Evolutionary conservation across 2,888 invertebrate species (phyloP), one percentile per base, ranked within the genome.

Genomic region (Mantis religiosa): DNA sequence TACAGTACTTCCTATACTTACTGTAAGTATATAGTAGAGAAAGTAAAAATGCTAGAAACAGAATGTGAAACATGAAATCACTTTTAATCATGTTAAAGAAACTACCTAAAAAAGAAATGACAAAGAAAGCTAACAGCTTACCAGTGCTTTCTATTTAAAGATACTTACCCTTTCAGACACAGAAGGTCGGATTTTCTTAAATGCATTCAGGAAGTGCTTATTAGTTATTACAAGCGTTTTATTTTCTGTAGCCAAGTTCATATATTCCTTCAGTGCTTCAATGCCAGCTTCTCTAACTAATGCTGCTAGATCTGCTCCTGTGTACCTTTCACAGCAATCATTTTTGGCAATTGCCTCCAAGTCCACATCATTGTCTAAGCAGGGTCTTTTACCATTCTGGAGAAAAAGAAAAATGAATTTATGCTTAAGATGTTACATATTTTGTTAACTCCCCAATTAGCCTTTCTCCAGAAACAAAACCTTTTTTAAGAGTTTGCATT

Each of bases 291-390:
- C 98, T 91, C 97, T 95, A 0, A 99, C 96, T 87, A 99, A 93
- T 0, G 98, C 97, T 1, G 97, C 96, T 89, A 99, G 94, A 94
- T 99, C 99, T 0, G 99, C 99, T 28, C 99, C 99, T 0, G 98
- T 98, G 92, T 96, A 99, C 25, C 97, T 97, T 27, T 97, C 95
- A 91, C 96, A 95, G 90, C 94, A 93, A 8, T 95, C 95, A 89
- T 96, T 94, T 15, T 93, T 94, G 0, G 97, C 97, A 84, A 99
- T 94, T 6, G 94, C 94, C 90, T 95, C 94, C 90, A 99, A 94
- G 92, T 96, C 94, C 0, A 98, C 97, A 93, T 98, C 97, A 0
- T 95, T 93, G 0, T 95, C 95, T 28, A 89, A 34, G 6, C 34
- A 27, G 30, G 89, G 89, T 28, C 82, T 89, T 34, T 82, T 84